Evolutionary conservation across 1,140 invertebrate species (phyloP).

Genomic region (Drosophila punjabiensis): DNA sequence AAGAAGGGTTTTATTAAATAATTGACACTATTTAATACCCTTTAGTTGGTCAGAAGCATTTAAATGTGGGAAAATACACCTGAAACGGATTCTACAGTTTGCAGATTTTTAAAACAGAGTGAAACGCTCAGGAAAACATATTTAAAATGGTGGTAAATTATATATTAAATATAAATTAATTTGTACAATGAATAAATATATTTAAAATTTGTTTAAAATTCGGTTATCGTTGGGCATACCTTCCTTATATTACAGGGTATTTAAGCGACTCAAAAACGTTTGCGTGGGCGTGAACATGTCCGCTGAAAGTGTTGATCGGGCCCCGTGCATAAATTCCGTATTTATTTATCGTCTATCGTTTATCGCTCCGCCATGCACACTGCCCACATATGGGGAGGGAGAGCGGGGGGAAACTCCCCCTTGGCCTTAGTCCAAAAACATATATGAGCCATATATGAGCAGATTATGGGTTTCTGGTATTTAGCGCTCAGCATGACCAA

Average conservation of each 20-base stretch:
- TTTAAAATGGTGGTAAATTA: neutral
- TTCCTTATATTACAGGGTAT: slow-evolving; percentile 13
- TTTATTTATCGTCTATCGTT: slow-evolving; percentile 69
- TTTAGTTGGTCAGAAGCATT: neutral
- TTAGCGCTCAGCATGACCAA: slow-evolving; percentile 71
- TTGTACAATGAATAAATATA: neutral
- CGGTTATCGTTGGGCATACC: neutral
- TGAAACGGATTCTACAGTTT: too few species aligned
- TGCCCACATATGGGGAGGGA: slow-evolving; percentile 46
- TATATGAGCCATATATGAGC: slow-evolving; percentile 65
- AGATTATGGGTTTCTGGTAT: slow-evolving; percentile 70
- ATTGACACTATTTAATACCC: neutral
- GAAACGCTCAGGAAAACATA: neutral
- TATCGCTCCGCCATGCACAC: slow-evolving; percentile 58
- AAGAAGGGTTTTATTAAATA: neutral
- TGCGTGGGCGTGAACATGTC: slow-evolving; percentile 72
- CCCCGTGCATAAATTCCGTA: slow-evolving; percentile 70
- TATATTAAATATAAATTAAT: neutral
- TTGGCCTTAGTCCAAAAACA: slow-evolving; percentile 10
- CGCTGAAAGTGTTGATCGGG: slow-evolving; percentile 72
- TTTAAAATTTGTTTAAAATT: neutral
- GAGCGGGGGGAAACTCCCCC: neutral
- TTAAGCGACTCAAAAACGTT: slow-evolving; percentile 19
- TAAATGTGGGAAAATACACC: neutral
- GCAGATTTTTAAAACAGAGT: neutral